Evolutionary conservation across 1,140 invertebrate species (phyloP).

Genomic region (Euborellia annulipes): DNA sequence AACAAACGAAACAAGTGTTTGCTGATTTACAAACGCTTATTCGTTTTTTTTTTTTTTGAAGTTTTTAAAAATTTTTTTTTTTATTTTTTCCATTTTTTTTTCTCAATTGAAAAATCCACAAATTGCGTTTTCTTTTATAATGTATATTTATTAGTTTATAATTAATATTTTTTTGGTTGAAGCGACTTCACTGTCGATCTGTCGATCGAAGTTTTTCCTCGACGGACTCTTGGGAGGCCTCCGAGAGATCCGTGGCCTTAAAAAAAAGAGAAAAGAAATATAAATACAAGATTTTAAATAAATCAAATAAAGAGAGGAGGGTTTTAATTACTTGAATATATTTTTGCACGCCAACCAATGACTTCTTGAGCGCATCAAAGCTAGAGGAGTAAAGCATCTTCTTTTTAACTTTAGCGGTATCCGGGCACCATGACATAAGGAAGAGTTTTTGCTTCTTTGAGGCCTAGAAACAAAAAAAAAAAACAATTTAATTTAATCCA

Average conservation of each 20-base stretch:
- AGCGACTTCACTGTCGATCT: conserved; percentile 66
- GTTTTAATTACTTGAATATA: conserved; percentile 63
- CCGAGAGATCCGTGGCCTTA: conserved; percentile 75
- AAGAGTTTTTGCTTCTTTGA: conserved; percentile 91
- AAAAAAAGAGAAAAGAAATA: conserved; percentile 15
- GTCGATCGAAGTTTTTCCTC: conserved; percentile 83
- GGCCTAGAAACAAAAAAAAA: conserved; percentile 36
- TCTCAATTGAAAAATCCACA: conserved; percentile 9
- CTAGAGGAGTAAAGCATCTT: conserved; percentile 98
- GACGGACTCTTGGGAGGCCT: conserved; percentile 78
- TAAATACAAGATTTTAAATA: neutral
- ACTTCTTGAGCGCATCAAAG: conserved; percentile 90
- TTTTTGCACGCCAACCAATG: conserved; percentile 87
- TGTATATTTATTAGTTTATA: neutral
- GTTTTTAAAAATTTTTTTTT: neutral
- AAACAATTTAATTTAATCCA: too few relatives aligned
- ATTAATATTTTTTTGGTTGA: neutral
- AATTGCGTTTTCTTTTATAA: conserved; percentile 7
- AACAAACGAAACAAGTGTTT: conserved; percentile 2
- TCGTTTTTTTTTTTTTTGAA: neutral
- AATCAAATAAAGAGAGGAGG: neutral
- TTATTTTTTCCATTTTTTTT: conserved; percentile 3
- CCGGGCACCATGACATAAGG: conserved; percentile 94
- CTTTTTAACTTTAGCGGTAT: conserved; percentile 94
- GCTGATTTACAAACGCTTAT: conserved; percentile 1